A percentile compares a stretch with the other conserved stretches of the same genome.
These are phyloP conservation scores for Drosophila lacteicornis DNA, from an alignment of 1,140 invertebrate genomes.

Conservation along the genomic window DNA sequence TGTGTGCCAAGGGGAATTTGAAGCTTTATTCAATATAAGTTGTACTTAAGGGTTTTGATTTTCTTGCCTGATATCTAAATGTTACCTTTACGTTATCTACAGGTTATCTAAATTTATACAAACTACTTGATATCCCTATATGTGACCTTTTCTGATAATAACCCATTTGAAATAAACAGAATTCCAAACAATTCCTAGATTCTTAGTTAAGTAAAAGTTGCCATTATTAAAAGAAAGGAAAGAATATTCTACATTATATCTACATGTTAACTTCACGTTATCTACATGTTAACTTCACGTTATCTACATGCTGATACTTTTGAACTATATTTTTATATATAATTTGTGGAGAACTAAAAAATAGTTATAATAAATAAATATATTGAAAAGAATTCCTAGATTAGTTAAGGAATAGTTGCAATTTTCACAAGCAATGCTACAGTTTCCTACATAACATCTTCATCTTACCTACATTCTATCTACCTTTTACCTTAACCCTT, in stretches of 20 bases:
- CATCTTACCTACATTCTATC: neutral
- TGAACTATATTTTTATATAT: too few relatives aligned
- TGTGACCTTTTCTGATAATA: too few relatives aligned
- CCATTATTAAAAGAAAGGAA: too few relatives aligned
- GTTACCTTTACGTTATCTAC: neutral
- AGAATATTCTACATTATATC: neutral
- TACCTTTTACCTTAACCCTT: too few relatives aligned
- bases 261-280: neutral
- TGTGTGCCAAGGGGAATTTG: neutral
- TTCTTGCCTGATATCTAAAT: neutral
- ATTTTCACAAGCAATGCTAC: neutral
- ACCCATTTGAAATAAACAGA: too few relatives aligned
- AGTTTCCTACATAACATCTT: neutral
- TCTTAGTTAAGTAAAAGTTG: too few relatives aligned
- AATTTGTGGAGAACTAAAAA: too few relatives aligned
- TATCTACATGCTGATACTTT: neutral
- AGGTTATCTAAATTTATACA: neutral
- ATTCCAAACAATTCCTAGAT: too few relatives aligned
- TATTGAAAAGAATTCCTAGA: too few relatives aligned
- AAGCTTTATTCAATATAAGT: neutral
- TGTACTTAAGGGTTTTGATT: neutral
- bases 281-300: neutral
- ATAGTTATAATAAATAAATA: too few relatives aligned
- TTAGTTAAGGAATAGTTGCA: too few relatives aligned
- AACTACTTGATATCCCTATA: too few relatives aligned